Evolutionary conservation across 2,113 vertebrate genomes (phyloP).

Genomic region (Hemiscyllium ocellatum): DNA sequence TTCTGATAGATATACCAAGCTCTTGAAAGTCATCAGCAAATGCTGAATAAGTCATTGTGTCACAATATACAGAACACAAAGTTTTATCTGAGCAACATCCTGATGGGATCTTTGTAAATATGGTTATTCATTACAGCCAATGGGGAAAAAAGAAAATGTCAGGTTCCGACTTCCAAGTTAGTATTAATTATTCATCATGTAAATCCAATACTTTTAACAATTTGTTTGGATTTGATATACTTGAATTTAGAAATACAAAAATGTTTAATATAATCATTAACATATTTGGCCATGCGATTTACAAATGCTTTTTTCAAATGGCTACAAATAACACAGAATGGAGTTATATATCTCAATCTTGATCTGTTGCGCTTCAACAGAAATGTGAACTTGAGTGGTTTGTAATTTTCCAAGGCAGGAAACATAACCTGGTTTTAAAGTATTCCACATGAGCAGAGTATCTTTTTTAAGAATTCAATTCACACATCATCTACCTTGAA

Average conservation of each 20-base stretch:
- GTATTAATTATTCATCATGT: background rate
- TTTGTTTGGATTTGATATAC: background rate
- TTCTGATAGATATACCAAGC: background rate
- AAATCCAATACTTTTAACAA: background rate
- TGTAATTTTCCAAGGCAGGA: background rate
- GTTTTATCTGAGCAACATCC: background rate
- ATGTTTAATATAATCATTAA: background rate
- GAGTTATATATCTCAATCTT: background rate
- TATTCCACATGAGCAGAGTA: background rate
- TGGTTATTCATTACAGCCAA: background rate
- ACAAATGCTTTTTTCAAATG: background rate
- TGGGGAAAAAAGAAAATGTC: too few species aligned
- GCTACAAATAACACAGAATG: background rate
- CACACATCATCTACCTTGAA: background rate
- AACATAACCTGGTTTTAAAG: background rate
- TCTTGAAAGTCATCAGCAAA: background rate
- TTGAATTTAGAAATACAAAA: background rate
- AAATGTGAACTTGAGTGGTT: background rate
- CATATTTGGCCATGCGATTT: background rate
- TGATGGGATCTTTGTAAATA: background rate
- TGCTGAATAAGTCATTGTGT: background rate
- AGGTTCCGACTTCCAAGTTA: too few species aligned
- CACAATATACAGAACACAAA: background rate
- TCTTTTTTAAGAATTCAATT: background rate
- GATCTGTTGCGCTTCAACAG: background rate